Evolutionary conservation across 2,113 vertebrate species (phyloP).

Genomic region (Hoplias malabaricus): DNA sequence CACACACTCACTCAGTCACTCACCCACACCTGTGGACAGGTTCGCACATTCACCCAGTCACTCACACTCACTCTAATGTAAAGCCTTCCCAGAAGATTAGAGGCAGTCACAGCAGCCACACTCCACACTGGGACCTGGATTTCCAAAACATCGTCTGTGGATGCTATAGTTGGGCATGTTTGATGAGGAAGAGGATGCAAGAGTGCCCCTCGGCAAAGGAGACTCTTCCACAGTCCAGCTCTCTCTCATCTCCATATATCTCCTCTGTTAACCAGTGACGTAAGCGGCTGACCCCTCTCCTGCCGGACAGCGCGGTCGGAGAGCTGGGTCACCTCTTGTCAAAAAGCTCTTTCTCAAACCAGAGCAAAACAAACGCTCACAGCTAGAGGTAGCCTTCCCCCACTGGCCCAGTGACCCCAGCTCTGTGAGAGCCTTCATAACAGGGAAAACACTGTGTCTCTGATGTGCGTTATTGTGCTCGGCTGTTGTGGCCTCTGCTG

Average conservation of each 20-base stretch:
- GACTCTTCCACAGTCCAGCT: background rate
- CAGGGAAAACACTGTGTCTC: background rate
- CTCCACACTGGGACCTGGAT: too few species aligned
- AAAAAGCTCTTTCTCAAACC: background rate
- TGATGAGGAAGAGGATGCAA: too few species aligned
- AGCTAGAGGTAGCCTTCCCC: slow-evolving; percentile 13
- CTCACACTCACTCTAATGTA: too few species aligned
- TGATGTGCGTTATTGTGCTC: background rate
- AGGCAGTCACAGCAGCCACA: too few species aligned
- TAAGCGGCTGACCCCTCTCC: background rate
- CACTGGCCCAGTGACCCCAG: background rate
- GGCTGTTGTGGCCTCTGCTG: slow-evolving; percentile 28
- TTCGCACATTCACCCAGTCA: too few species aligned
- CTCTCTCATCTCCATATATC: background rate
- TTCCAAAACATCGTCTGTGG: too few species aligned
- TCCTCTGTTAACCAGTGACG: background rate
- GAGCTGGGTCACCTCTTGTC: slow-evolving; percentile 3
- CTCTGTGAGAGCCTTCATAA: slow-evolving; percentile 14
- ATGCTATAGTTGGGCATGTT: too few species aligned
- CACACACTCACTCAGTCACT: too few species aligned
- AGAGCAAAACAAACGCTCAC: slow-evolving; percentile 10
- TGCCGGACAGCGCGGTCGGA: background rate
- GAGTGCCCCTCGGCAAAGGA: too few species aligned
- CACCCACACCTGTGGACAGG: too few species aligned
- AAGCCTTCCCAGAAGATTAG: too few species aligned